Conservation (phyloP, 1,140 invertebrate species). For the Drosophila kurseongensis region DNA sequence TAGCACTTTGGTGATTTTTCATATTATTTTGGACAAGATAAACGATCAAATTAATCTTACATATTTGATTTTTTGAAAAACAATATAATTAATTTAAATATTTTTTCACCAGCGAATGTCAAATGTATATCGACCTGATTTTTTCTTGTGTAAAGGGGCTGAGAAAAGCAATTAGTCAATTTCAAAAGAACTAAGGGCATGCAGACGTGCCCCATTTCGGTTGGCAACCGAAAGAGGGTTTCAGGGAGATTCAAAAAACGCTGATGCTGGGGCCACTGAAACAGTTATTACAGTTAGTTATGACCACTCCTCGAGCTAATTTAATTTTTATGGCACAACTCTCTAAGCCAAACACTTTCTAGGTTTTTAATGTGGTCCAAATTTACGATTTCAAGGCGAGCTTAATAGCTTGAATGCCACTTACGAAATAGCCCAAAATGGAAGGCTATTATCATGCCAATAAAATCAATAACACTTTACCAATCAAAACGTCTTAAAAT, state of each 20-base stretch:
- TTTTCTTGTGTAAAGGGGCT: slow-evolving; percentile 4
- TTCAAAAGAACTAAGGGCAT: slow-evolving; percentile 23
- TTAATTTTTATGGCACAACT: slow-evolving; percentile 17
- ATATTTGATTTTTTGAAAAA: no score
- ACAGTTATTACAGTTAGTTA: slow-evolving; percentile 22
- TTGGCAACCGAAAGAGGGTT: background rate
- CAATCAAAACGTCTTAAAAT: background rate
- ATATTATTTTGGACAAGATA: no score
- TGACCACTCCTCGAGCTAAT: slow-evolving; percentile 25
- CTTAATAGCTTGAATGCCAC: background rate
- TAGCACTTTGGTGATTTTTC: no score
- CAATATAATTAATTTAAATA: no score
- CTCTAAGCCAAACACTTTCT: slow-evolving; percentile 28
- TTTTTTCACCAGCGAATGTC: no score
- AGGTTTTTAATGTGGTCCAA: slow-evolving; percentile 11
- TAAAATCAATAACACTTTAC: slow-evolving; percentile 5
- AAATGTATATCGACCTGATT: no score
- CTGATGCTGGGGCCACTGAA: slow-evolving; percentile 16
- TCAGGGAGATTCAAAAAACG: background rate
- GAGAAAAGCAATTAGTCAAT: slow-evolving; percentile 68
- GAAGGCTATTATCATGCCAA: background rate
- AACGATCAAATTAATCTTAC: no score
- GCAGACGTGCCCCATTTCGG: slow-evolving; percentile 20
- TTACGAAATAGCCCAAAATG: slow-evolving; percentile 5
- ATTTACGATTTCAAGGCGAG: background rate